Evolutionary conservation across 2,888 invertebrate species (phyloP), one percentile per base, ranked within the genome.

Genomic region (Anorthoa munda): DNA sequence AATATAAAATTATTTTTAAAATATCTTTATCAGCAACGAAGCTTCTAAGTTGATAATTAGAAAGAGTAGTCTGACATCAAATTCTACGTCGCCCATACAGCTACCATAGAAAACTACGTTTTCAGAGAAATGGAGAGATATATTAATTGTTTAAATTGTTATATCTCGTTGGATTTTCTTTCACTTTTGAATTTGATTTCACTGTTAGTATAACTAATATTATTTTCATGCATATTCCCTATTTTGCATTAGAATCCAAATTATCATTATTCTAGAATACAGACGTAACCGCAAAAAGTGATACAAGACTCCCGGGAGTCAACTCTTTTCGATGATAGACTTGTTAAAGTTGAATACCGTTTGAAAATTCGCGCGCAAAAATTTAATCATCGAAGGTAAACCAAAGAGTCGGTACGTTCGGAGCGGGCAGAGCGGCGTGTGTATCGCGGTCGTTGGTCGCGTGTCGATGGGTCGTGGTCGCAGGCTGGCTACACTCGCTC

Each of bases 401-500:
- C 50, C 82, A 82, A 83, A 81, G 82, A 75, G 83, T 86, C 75
- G 72, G 78, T 80, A 76, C 63, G 64, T 69, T 63, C 58, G 74
- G 89, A 89, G 90, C 86, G 90, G 89, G 88, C 89, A 88, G 90
- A 85, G 91, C 87, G 87, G 83, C 87, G 83, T 82, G 75, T 79
- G 81, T 83, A 18, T 74, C 78, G 82, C 67, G 83, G 75, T 75
- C 66, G 85, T 76, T 61, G 72, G 77, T 78, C 81, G 83, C 79
- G 80, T 75, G 79, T 83, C 77, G 84, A 82, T 75, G 81, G 82
- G 70, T 82, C 60, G 76, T 79, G 84, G 88, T 90, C 90, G 93
- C 94, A 96, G 96, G 97, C 97, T 97, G 97, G 97, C 97, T 97
- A 96, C 97, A 97, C 97, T 97, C 97, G 92, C 95, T 97, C 94